A percentile compares a stretch with the other conserved stretches of the same genome.
Evolutionary conservation across 1,140 invertebrate genomes (phyloP).

Genomic region (Pseudomyrmex flavicornis): DNA sequence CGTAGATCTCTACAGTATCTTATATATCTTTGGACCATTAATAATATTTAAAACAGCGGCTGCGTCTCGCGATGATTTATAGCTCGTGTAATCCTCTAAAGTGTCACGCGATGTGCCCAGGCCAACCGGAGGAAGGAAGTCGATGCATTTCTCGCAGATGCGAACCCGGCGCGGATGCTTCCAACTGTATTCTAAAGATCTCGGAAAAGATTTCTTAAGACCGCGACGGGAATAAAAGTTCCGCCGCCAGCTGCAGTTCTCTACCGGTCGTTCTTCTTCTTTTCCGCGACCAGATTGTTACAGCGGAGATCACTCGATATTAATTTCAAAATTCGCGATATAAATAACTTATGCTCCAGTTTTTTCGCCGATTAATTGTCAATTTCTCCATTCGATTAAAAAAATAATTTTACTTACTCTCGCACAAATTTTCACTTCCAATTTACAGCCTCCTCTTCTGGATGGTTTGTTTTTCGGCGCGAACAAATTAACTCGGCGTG

Average conservation of each 20-base stretch:
- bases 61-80: constrained; percentile 39
- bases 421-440: too few species aligned
- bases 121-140: constrained; percentile 35
- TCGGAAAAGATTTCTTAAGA: constrained; percentile 42
- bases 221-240: constrained; percentile 44
- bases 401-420: neutral
- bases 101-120: neutral
- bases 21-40: neutral
- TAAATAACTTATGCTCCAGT: constrained; percentile 14
- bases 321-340: neutral
- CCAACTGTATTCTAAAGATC: constrained; percentile 51
- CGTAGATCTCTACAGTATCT: neutral
- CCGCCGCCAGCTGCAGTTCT: constrained; percentile 22
- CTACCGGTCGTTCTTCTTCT: constrained; percentile 13
- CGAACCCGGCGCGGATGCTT: constrained; percentile 29
- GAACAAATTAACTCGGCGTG: constrained; percentile 9
- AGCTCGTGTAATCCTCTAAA: constrained; percentile 23
- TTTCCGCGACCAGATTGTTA: neutral
- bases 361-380: neutral
- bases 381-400: neutral
- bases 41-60: constrained; percentile 43
- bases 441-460: neutral
- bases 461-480: neutral
- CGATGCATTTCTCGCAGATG: constrained; percentile 49
- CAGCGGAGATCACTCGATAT: neutral